Base-by-base conservation (phyloP, 2,797 vertebrate species). In the Pterois miles region DNA sequence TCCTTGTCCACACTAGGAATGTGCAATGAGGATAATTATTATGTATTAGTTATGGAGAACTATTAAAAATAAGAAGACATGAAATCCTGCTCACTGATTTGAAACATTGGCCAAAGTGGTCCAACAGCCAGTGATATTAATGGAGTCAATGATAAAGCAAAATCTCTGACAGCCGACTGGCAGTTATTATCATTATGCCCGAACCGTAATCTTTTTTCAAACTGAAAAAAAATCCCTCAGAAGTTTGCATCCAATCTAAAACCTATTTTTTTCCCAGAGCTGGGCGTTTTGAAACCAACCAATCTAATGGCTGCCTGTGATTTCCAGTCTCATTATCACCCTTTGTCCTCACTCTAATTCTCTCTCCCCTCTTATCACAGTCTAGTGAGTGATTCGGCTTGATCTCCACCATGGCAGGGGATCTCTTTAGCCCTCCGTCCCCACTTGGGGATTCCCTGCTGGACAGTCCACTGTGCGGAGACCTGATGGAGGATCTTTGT, bases 401-500 rank as follows among this genome's bases (percentile, higher is more conserved):
- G 33, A 83, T 75, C 79, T 62, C 87, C 91, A 86, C 71, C 88
- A 98, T 98, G 98, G 96, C 97, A 56, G 95, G 93, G 80, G 90
- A 90, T 75, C 94, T 95, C 6, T 94, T 97, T 34, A 95, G 94
- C 68, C 93, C 96, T 0, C 95, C 97, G 0, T 96, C 96, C 76
- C 95, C 96, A 0, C 84, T 97, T 25, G 96, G 96, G 86, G 95
- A 97, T 16, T 95, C 95, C 16, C 95, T 96, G 56, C 92, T 98
- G 82, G 95, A 92, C 71, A 98, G 96, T 84, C 96, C 97, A 0
- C 92, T 99, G 11, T 97, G 96, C 50, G 96, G 96, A 80, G 97
- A 97, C 77, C 95, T 98, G 74, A 96, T 99, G 93, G 97, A 96
- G 38, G 96, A 93, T 70, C 94, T 98, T 40, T 93, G 94, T 27